These are phyloP conservation scores for Trachemys scripta DNA, from an alignment of 2,113 vertebrate species.

Conservation along the genomic window DNA sequence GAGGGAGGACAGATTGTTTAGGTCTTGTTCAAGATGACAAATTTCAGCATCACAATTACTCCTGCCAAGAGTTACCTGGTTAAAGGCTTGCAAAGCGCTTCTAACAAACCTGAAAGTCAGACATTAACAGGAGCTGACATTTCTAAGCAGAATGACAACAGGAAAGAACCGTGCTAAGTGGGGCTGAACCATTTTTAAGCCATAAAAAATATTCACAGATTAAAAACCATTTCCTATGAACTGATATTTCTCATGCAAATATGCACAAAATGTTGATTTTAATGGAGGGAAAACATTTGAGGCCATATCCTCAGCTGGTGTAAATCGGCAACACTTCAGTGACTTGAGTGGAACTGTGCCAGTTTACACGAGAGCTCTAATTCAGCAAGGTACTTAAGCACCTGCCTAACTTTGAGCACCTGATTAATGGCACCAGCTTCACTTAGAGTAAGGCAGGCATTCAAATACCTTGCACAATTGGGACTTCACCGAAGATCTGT, in stretches of 20 bases:
- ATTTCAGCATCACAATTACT: neutral
- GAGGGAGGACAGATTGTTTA: neutral
- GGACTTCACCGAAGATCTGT: neutral
- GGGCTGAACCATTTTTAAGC: neutral
- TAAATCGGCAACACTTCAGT: neutral
- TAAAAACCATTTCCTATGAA: neutral
- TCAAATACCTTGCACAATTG: neutral
- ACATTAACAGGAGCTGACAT: neutral
- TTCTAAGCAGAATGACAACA: neutral
- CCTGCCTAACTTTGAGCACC: neutral
- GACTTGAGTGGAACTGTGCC: neutral
- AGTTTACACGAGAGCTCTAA: neutral
- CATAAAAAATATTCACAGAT: neutral
- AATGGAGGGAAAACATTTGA: accelerated
- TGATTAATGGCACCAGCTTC: neutral
- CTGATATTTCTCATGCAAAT: neutral
- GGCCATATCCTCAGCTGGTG: neutral
- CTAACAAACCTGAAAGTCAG: neutral
- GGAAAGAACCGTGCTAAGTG: neutral
- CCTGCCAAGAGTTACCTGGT: neutral
- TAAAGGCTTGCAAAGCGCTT: neutral
- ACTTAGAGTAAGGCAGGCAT: neutral
- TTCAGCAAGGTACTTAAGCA: accelerated
- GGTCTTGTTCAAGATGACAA: neutral
- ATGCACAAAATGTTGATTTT: no score